Conservation (phyloP, 2,888 invertebrate species). For the Microctonus brassicae region DNA sequence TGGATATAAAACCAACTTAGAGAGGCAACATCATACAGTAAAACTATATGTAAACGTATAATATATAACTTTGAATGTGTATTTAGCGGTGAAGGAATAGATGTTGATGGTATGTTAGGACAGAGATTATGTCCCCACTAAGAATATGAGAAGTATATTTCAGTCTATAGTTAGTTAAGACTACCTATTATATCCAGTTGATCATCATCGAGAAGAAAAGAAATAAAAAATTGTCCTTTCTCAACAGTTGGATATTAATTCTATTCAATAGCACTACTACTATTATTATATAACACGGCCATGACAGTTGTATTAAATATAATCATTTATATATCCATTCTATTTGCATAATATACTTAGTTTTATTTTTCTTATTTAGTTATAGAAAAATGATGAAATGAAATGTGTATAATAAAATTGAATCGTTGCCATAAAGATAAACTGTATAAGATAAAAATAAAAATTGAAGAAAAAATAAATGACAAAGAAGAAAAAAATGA, state of each 20-base stretch:
- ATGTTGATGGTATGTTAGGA: conserved; percentile 49
- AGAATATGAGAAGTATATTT: not conserved
- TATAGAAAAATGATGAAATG: not conserved
- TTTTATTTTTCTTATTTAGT: not conserved
- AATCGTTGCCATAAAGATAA: conserved; percentile 3
- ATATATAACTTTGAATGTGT: conserved; percentile 54
- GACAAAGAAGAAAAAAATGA: not conserved
- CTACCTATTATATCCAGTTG: conserved; percentile 53
- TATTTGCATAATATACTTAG: not conserved
- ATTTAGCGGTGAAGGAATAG: conserved; percentile 59
- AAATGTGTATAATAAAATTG: not conserved
- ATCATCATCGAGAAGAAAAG: conserved; percentile 16
- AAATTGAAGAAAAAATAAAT: not conserved
- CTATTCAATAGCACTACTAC: conserved; percentile 17
- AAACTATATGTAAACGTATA: conserved; percentile 9
- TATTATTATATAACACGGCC: no score
- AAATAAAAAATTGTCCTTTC: conserved; percentile 33
- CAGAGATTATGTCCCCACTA: conserved; percentile 58
- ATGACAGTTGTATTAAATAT: not conserved
- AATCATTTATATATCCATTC: not conserved
- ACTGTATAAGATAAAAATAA: not conserved
- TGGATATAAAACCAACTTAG: not conserved
- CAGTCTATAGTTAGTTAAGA: conserved; percentile 62
- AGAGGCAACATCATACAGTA: conserved; percentile 1
- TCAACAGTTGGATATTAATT: conserved; percentile 61